These are phyloP conservation scores for Drosophila meridionalis DNA, from an alignment of 2,888 invertebrate species.

Conservation along the genomic window DNA sequence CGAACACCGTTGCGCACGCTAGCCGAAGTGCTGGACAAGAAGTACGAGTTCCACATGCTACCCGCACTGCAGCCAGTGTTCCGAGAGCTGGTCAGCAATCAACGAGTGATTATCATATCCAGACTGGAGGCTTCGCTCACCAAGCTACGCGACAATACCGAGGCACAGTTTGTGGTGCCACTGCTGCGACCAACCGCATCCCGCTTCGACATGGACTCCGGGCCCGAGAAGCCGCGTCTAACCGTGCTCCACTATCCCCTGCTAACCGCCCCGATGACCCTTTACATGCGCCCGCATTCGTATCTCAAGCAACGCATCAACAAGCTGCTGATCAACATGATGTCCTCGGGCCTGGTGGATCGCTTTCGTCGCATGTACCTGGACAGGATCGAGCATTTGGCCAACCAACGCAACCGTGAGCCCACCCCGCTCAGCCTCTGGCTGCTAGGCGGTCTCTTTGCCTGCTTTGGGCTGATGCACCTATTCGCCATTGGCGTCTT, in stretches of 20 bases:
- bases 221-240: slow-evolving; percentile 28
- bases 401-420: slow-evolving; percentile 19
- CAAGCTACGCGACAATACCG: slow-evolving; percentile 42
- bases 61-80: slow-evolving; percentile 54
- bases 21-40: slow-evolving; percentile 63
- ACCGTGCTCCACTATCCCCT: slow-evolving; percentile 59
- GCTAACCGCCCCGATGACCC: slow-evolving; percentile 69
- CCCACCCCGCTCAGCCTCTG: slow-evolving; percentile 66
- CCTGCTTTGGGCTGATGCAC: slow-evolving; percentile 51
- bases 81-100: slow-evolving; percentile 16
- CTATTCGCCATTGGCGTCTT: slow-evolving; percentile 65
- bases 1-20: slow-evolving; percentile 56
- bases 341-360: slow-evolving; percentile 71
- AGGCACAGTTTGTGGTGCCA: slow-evolving; percentile 49
- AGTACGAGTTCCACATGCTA: slow-evolving; percentile 63
- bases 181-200: slow-evolving; percentile 45
- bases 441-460: slow-evolving; percentile 71
- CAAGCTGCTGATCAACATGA: slow-evolving; percentile 66
- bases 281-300: slow-evolving; percentile 79
- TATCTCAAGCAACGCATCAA: slow-evolving; percentile 66
- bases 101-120: not conserved
- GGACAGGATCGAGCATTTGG: slow-evolving; percentile 41
- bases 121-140: not conserved
- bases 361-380: slow-evolving; percentile 66
- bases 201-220: slow-evolving; percentile 62